phyloP scores from a whole-genome alignment of 2,888 invertebrate genomes.

The Rhodophaea formosa region DNA sequence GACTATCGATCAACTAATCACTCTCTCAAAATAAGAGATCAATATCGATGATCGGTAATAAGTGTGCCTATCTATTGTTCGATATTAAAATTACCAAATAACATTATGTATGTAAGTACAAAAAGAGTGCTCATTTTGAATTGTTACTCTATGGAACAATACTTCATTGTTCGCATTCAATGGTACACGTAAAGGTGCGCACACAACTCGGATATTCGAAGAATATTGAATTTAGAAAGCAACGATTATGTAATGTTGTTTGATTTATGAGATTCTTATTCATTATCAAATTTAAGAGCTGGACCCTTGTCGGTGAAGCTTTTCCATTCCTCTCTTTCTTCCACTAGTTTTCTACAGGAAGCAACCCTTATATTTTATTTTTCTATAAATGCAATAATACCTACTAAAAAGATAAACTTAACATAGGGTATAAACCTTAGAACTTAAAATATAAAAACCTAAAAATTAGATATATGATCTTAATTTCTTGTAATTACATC shows the following conservation, averaged over 20 bases:
- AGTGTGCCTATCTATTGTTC: conserved; percentile 41
- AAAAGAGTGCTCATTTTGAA: conserved; percentile 44
- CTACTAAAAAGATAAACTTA: too few relatives aligned
- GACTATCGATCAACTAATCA: conserved; percentile 14
- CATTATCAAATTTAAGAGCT: too few relatives aligned
- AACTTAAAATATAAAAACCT: too few relatives aligned
- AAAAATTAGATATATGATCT: too few relatives aligned
- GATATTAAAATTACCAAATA: conserved; percentile 50
- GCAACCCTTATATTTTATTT: too few relatives aligned
- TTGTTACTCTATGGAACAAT: conserved; percentile 54
- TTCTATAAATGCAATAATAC: too few relatives aligned
- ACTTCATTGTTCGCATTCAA: conserved; percentile 65
- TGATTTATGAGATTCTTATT: too few relatives aligned
- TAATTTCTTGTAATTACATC: too few relatives aligned
- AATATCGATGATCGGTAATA: conserved; percentile 37
- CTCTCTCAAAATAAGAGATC: conserved; percentile 39
- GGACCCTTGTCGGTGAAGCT: too few relatives aligned
- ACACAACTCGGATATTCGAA: conserved; percentile 8
- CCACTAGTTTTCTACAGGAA: too few relatives aligned
- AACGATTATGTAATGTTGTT: not conserved
- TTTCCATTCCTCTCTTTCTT: too few relatives aligned
- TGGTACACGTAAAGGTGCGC: conserved; percentile 42
- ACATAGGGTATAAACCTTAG: too few relatives aligned
- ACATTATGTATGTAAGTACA: conserved; percentile 41
- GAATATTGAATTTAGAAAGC: conserved; percentile 30